Base-by-base conservation (phyloP, 2,888 invertebrate genomes). In the Morpho deidamia region DNA sequence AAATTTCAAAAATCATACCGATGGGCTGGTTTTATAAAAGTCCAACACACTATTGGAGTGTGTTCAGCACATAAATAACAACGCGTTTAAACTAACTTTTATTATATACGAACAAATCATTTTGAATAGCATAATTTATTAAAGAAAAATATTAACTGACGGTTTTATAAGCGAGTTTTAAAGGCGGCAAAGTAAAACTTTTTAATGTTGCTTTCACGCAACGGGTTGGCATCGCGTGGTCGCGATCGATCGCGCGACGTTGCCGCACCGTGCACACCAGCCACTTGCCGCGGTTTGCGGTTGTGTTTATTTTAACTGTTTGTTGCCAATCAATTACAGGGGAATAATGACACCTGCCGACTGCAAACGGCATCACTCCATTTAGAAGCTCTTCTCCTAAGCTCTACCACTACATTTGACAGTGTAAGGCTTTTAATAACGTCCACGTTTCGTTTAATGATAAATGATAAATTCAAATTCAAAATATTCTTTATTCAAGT, bases 161-260 rank as follows among this genome's bases (percentile, higher is more conserved):
- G 35, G 37, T 14, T 39, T 54, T 11, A 50, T 49, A 42, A 56
- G 38, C 49, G 40, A 34, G 37, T 58, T 60, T 56, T 52, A 56
- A 55, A 45, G 44, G 48, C 56, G 53, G 48, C 34, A 10, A n/a
- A 48, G 48, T 38, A 47, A 61, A 64, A 61, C 65, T 65, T 64
- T 65, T 62, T 61, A 65, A 63, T 61, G 61, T 61, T 64, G 66
- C 69, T 69, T 70, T 68, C 69, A 67, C 66, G 64, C 59, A 46
- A 57, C 57, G 60, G 46, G 59, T 51, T 57, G 56, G 55, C 51
- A 60, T 64, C 8, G 44, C 32, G n/a, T 7, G 66, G 53, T 34
- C 44, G 52, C 46, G 78, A 83, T 86, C 87, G 83, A 86, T 87
- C 67, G 72, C 49, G 86, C 86, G 81, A 74, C 78, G 87, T 86